Conservation (phyloP, 2,113 vertebrate species). For the Saguinus imperator region DNA sequence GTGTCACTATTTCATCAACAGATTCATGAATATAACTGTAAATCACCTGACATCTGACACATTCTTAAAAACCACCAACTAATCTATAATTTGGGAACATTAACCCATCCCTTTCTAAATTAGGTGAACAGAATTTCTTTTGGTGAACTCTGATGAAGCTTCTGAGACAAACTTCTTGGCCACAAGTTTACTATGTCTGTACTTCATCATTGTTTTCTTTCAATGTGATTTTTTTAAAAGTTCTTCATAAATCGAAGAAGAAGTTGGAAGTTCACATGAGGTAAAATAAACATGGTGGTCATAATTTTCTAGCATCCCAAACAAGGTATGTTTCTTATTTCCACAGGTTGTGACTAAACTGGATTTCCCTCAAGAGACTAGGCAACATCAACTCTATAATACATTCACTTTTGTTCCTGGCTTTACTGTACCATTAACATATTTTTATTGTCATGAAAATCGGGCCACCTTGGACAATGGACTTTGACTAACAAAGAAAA, state of each 20-base stretch:
- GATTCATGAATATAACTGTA: no score
- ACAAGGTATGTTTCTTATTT: neutral
- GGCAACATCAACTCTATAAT: no score
- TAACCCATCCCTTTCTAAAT: neutral
- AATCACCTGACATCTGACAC: rapidly evolving
- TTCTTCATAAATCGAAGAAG: neutral
- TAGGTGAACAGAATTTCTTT: neutral
- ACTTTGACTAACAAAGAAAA: neutral
- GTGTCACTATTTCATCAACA: neutral
- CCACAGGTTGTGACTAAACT: rapidly evolving
- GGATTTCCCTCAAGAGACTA: neutral
- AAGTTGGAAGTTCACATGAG: neutral
- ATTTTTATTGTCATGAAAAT: neutral
- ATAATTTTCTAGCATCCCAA: neutral
- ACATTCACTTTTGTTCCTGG: neutral
- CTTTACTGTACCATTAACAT: no score
- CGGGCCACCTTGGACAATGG: no score
- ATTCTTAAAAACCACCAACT: rapidly evolving
- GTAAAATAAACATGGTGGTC: neutral
- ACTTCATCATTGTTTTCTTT: neutral
- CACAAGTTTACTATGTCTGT: neutral
- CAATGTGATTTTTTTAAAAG: neutral
- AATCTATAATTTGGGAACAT: neutral
- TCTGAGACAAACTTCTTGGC: neutral
- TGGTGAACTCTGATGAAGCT: neutral